Evolutionary conservation across 2,113 vertebrate genomes (phyloP).

Genomic region (Corythornis madagascariensis): DNA sequence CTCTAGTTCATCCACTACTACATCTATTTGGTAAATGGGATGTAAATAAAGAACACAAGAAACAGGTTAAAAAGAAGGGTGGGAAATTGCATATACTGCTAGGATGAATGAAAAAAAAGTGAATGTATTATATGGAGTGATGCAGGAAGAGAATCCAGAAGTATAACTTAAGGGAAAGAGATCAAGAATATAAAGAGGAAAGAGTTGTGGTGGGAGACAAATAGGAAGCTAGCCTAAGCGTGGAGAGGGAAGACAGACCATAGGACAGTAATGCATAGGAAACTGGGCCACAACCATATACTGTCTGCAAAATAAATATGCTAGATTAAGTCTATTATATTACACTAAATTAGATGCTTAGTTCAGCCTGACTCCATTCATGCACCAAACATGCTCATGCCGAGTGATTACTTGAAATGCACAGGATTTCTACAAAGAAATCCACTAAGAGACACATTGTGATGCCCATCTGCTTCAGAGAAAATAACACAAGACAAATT

Average conservation of each 20-base stretch:
- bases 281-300: not conserved
- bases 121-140: not conserved
- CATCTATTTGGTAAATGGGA: not conserved
- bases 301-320: not conserved
- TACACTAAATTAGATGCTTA: not conserved
- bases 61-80: not conserved
- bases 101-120: not conserved
- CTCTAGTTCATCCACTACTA: not conserved
- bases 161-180: not conserved
- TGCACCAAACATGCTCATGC: fast-evolving
- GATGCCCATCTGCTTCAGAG: not conserved
- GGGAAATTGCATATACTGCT: not conserved
- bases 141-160: not conserved
- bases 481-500: not conserved
- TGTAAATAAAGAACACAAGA: not conserved
- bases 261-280: not conserved
- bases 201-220: not conserved
- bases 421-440: not conserved
- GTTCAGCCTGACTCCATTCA: not conserved
- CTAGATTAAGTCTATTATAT: not conserved
- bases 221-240: not conserved
- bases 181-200: not conserved
- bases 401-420: not conserved
- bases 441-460: not conserved
- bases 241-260: not conserved